phyloP scores from a whole-genome alignment of 2,113 vertebrate genomes.

The Gymnogyps californianus region DNA sequence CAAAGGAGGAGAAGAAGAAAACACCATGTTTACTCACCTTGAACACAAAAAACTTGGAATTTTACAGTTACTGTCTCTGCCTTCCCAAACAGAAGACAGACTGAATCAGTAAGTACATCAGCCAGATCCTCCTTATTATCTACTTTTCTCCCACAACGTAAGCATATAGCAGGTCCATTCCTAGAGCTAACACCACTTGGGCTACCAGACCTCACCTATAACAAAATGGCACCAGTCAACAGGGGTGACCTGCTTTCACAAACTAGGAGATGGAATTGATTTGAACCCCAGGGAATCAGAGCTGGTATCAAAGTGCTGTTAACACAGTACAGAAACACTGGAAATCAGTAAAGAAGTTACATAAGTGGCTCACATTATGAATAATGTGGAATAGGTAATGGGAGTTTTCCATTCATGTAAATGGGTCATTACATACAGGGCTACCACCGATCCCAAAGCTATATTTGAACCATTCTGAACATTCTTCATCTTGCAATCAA shows the following conservation, averaged over 20 bases:
- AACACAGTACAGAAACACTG: neutral
- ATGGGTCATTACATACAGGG: neutral
- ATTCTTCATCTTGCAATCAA: neutral
- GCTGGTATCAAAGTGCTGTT: neutral
- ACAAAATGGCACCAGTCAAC: neutral
- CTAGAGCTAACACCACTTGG: neutral
- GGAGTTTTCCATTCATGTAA: neutral
- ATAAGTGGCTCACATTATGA: neutral
- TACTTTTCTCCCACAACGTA: neutral
- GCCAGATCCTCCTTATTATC: neutral
- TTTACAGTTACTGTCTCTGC: neutral
- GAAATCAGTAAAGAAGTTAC: neutral
- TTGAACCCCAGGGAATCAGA: neutral
- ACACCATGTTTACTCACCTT: neutral
- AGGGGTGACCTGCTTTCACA: neutral
- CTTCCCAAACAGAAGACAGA: neutral
- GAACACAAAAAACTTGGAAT: neutral
- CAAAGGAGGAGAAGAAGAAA: neutral
- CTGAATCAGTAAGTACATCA: neutral
- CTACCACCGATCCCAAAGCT: neutral
- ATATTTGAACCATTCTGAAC: neutral
- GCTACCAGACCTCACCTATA: neutral
- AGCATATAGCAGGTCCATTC: neutral
- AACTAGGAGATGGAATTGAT: neutral
- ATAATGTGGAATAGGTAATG: neutral